Percentiles rank a stretch among this genome's conserved stretches.
phyloP scores from a whole-genome alignment of 2,797 vertebrate species.

The Morus bassanus region DNA sequence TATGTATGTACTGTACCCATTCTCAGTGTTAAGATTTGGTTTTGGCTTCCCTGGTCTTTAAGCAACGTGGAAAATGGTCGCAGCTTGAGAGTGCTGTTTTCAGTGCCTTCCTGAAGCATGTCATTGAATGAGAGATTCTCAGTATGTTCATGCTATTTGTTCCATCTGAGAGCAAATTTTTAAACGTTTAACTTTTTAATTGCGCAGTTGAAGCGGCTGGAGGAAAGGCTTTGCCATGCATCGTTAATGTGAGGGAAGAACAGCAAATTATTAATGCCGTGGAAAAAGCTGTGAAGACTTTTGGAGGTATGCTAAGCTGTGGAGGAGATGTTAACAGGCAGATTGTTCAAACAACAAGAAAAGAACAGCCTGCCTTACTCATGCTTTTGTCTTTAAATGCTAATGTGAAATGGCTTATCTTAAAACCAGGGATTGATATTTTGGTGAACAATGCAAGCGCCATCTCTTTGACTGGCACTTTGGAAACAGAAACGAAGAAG shows the following conservation, averaged over 20 bases:
- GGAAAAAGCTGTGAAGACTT: slow-evolving; percentile 85
- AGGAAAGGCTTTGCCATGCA: slow-evolving; percentile 88
- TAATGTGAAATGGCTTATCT: slow-evolving; percentile 55
- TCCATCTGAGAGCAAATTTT: neutral
- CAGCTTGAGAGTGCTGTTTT: neutral
- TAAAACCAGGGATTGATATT: slow-evolving; percentile 91
- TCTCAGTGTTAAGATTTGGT: neutral
- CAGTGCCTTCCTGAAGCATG: neutral
- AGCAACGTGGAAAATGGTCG: rapidly evolving
- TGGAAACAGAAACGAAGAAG: slow-evolving; percentile 90
- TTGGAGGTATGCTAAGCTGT: slow-evolving; percentile 83
- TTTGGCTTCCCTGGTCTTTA: neutral
- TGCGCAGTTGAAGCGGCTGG: slow-evolving; percentile 88
- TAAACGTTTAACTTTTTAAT: neutral
- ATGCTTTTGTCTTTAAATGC: neutral
- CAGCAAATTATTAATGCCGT: slow-evolving; percentile 86
- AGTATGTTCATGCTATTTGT: neutral
- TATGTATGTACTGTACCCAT: neutral
- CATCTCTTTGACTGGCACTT: slow-evolving; percentile 90
- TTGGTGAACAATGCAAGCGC: slow-evolving; percentile 97
- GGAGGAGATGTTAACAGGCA: neutral
- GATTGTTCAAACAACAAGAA: neutral
- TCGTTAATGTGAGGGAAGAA: slow-evolving; percentile 94
- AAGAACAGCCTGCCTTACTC: neutral
- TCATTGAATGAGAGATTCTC: neutral